Conservation (phyloP, 2,113 vertebrate genomes). For the Aspidoscelis tigris region DNA sequence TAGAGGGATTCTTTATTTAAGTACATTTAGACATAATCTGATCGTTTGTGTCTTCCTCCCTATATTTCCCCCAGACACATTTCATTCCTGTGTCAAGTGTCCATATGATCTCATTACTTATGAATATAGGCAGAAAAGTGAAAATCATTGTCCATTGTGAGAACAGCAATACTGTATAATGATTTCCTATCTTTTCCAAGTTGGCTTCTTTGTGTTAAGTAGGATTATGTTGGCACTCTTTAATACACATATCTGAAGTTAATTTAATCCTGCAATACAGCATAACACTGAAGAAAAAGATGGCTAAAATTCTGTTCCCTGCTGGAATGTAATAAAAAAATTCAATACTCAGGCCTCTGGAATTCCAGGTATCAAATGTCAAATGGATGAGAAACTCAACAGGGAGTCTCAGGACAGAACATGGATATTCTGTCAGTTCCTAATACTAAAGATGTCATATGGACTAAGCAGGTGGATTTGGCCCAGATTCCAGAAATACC, state of each 20-base stretch:
- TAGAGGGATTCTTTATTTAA: conserved; percentile 73
- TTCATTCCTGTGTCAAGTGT: conserved; percentile 1
- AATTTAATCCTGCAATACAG: conserved; percentile 73
- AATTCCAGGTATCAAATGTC: conserved; percentile 36
- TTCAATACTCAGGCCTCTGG: conserved; percentile 33
- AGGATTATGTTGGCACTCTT: conserved; percentile 74
- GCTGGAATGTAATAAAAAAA: conserved; percentile 68
- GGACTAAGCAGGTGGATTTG: not conserved
- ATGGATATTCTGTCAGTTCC: not conserved
- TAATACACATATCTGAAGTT: conserved; percentile 74
- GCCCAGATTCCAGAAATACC: not conserved
- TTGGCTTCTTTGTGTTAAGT: conserved; percentile 69
- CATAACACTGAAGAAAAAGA: conserved; percentile 65
- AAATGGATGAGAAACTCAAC: conserved; percentile 29
- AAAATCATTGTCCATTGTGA: conserved; percentile 48
- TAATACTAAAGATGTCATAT: not conserved
- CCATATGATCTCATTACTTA: conserved; percentile 31
- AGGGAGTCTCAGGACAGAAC: not conserved
- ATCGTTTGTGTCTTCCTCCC: not conserved
- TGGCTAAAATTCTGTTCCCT: conserved; percentile 73
- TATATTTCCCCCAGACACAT: not conserved
- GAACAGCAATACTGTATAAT: conserved; percentile 57
- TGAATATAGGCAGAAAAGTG: conserved; percentile 25
- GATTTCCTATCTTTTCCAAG: conserved; percentile 67
- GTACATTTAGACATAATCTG: conserved; percentile 55